Percentiles rank a stretch among this genome's conserved stretches.
phyloP scores from a whole-genome alignment of 2,888 invertebrate genomes.

The Agrilus mali region DNA sequence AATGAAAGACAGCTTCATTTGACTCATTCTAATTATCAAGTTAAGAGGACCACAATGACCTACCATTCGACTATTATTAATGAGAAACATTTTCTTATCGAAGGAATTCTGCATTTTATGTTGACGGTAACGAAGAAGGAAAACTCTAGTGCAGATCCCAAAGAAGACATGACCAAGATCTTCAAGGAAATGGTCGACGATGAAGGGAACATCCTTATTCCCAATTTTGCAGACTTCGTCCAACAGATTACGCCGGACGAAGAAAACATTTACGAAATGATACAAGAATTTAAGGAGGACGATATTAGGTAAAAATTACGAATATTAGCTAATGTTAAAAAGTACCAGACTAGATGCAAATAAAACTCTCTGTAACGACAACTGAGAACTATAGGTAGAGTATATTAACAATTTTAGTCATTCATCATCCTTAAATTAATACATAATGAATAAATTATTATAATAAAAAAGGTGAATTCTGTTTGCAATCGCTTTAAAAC shows the following conservation, averaged over 20 bases:
- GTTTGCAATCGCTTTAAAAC: too few species aligned
- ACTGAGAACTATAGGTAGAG: too few species aligned
- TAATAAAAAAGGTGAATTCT: too few species aligned
- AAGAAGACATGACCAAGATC: conserved; percentile 30
- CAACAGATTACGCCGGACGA: conserved; percentile 35
- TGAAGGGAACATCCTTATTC: conserved; percentile 27
- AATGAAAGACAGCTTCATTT: too few species aligned
- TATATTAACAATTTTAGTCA: too few species aligned
- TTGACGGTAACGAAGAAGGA: conserved; percentile 20
- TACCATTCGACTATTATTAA: background rate
- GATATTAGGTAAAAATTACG: conserved; percentile 25
- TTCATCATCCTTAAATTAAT: too few species aligned
- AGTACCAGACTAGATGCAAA: too few species aligned
- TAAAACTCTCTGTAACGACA: too few species aligned
- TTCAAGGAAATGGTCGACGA: conserved; percentile 24
- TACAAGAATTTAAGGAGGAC: conserved; percentile 28
- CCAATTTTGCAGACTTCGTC: conserved; percentile 31
- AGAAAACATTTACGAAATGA: conserved; percentile 31
- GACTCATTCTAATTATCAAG: too few species aligned
- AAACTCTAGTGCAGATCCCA: conserved; percentile 24
- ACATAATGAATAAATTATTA: too few species aligned
- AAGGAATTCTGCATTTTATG: conserved; percentile 24
- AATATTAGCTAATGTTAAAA: too few species aligned
- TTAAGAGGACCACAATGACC: too few species aligned
- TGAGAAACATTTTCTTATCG: background rate